phyloP scores from a whole-genome alignment of 2,888 invertebrate species.

The Elysia crispata region DNA sequence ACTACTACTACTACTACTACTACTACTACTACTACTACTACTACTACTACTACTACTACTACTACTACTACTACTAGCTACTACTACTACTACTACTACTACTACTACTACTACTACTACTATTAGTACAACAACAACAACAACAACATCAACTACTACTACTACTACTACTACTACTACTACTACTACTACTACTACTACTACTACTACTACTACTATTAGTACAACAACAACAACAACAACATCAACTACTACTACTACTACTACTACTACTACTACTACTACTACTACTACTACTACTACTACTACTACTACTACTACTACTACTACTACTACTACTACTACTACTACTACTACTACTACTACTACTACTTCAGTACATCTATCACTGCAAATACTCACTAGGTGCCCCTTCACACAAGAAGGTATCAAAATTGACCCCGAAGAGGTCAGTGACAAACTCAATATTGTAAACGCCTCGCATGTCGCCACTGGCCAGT shows the following conservation, averaged over 20 bases:
- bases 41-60: background rate
- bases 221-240: constrained; percentile 13
- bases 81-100: background rate
- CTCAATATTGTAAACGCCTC: constrained; percentile 34
- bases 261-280: constrained; percentile 30
- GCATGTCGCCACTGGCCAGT: constrained; percentile 15
- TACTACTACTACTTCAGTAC: background rate
- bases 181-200: background rate
- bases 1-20: background rate
- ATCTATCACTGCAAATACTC: too few species aligned
- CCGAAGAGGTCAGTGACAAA: constrained; percentile 31
- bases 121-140: too few species aligned
- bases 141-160: constrained; percentile 29
- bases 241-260: constrained; percentile 27
- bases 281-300: background rate
- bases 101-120: background rate
- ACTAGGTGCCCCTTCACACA: too few species aligned
- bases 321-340: constrained; percentile 2
- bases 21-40: constrained; percentile 10
- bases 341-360: background rate
- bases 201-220: constrained; percentile 5
- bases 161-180: background rate
- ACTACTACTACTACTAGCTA: background rate
- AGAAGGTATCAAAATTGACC: constrained; percentile 13
- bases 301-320: background rate